A percentile compares a stretch with the other conserved stretches of the same genome.
Conservation (phyloP, 1,140 invertebrate species). For the Megalonaias nervosa region DNA sequence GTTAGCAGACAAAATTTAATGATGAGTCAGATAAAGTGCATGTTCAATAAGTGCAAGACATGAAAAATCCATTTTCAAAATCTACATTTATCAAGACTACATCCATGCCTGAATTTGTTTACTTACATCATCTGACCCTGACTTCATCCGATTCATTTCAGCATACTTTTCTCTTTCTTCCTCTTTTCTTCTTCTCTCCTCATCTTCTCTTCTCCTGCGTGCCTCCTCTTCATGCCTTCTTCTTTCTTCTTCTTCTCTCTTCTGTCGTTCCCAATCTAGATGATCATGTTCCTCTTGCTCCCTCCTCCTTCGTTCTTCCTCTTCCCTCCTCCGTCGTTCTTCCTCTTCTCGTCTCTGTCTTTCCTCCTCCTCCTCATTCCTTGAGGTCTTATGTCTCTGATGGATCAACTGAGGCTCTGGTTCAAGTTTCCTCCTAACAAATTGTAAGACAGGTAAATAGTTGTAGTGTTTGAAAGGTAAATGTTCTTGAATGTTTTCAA, state of each 20-base stretch:
- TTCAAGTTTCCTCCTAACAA: too few species aligned
- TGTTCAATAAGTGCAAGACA: not conserved
- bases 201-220: constrained; percentile 36
- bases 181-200: constrained; percentile 37
- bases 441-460: too few species aligned
- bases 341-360: constrained; percentile 35
- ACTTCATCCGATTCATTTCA: constrained; percentile 37
- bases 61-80: too few species aligned
- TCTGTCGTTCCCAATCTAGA: constrained; percentile 44
- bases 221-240: constrained; percentile 45
- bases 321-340: constrained; percentile 20
- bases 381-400: too few species aligned
- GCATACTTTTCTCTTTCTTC: constrained; percentile 38
- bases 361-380: constrained; percentile 16
- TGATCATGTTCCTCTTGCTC: constrained; percentile 35
- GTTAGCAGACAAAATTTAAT: not conserved
- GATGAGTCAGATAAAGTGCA: not conserved
- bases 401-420: too few species aligned
- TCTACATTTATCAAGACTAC: not conserved
- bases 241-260: constrained; percentile 47
- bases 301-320: constrained; percentile 25
- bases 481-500: too few species aligned
- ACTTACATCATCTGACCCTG: constrained; percentile 49
- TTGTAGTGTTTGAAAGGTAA: too few species aligned
- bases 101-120: not conserved